These are phyloP conservation scores for Phrynocephalus guinanensis DNA, from an alignment of 2,797 vertebrate species.

Conservation along the genomic window DNA sequence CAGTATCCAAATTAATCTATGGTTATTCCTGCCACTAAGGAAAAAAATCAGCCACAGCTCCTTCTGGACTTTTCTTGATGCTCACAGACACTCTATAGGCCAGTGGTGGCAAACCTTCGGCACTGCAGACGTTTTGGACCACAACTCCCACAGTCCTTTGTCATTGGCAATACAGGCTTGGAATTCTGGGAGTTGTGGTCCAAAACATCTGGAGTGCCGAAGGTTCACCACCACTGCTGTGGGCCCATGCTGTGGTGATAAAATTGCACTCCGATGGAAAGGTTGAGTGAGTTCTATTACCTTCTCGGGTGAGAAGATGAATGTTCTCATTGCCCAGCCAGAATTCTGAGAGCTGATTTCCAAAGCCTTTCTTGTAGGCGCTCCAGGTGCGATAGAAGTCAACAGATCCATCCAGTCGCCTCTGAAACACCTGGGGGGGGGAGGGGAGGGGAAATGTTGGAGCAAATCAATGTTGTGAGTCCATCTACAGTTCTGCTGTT, in stretches of 20 bases:
- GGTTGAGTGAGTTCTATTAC: neutral
- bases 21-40: too few species aligned
- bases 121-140: too few species aligned
- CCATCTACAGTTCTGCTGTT: too few species aligned
- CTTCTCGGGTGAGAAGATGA: conserved; percentile 44
- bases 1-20: too few species aligned
- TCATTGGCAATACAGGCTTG: too few species aligned
- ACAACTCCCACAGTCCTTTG: too few species aligned
- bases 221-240: neutral
- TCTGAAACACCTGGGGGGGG: conserved; percentile 64
- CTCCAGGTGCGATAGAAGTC: conserved; percentile 57
- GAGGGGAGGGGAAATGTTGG: neutral
- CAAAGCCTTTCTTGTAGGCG: conserved; percentile 56
- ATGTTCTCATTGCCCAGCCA: conserved; percentile 69
- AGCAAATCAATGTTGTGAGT: neutral
- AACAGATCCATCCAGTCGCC: conserved; percentile 45
- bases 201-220: too few species aligned
- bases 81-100: too few species aligned
- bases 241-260: too few species aligned
- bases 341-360: conserved; percentile 63
- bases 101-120: too few species aligned
- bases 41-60: neutral
- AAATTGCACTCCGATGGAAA: too few species aligned
- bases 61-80: neutral
- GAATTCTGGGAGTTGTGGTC: too few species aligned